Evolutionary conservation across 1,140 invertebrate genomes (phyloP), one percentile per base, ranked within the genome.

Genomic region (Drosophila bocqueti): DNA sequence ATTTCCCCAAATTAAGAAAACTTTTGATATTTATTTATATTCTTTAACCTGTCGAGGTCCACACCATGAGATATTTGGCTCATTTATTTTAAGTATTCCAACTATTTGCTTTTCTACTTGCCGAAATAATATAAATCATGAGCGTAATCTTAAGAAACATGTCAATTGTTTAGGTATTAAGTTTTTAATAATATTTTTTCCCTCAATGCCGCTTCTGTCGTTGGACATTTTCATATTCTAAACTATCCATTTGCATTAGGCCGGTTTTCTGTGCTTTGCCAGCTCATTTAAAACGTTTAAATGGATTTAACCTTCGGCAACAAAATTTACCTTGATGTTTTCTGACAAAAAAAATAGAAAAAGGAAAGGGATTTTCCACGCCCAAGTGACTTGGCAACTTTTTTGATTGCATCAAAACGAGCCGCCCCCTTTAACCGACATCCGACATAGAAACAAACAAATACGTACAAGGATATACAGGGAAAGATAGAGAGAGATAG

Each of bases 401-500:
- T 55, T 85, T 78, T 77, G 76, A 83, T 79, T 79, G 76, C 76
- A 79, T 79, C 76, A 79, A 79, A 79, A 79, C 61, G 36, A 63
- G 55, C 65, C 52, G 15, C 18, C 34, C 50, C 38, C 38, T 54
- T 18, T 60, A 69, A 36, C 62, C 54, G n/a, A 59, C 21, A n/a
- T 31, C 65, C 45, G 38, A 43, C 45, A 55, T 38, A 55, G 36
- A 55, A 40, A 40, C 49, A 72, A 61, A 45, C 50, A 46, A 45
- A 55, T 55, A 40, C 4, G 36, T 55, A 24, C 54, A 72, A 61
- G 43, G 54, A 57, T 60, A 45, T 34, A 43, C 8, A 31, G 42
- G 16, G 21, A 16, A 15, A 36, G 16, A 15, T 4, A 11, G 18
- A 46, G 34, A 34, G 26, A 24, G 16, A 13, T 7, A n/a, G 49